These are phyloP conservation scores for Agonopterix subpropinquella DNA, from an alignment of 2,888 invertebrate genomes.

Conservation along the genomic window DNA sequence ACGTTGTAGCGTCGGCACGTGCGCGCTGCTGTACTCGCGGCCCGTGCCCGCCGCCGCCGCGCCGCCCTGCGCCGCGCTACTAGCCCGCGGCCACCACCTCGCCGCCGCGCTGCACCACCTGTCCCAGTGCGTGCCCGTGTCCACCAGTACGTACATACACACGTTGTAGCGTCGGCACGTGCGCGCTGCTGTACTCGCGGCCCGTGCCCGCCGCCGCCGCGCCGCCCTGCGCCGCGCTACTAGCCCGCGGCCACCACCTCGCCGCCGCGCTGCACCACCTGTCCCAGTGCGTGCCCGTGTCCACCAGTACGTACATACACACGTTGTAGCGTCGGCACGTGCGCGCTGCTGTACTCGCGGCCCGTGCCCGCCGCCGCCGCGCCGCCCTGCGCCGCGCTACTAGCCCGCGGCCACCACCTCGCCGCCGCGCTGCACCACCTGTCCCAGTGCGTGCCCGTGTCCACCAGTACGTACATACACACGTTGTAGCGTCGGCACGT, in stretches of 20 bases:
- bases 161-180: no score
- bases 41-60: slow-evolving; percentile 29
- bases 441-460: slow-evolving; percentile 62
- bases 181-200: slow-evolving; percentile 76
- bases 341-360: slow-evolving; percentile 76
- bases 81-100: slow-evolving; percentile 73
- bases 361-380: slow-evolving; percentile 26
- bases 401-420: slow-evolving; percentile 73
- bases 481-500: no score
- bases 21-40: slow-evolving; percentile 83
- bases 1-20: slow-evolving; percentile 80
- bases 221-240: slow-evolving; percentile 57
- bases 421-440: slow-evolving; percentile 80
- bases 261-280: slow-evolving; percentile 80
- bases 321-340: no score
- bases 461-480: slow-evolving; percentile 39
- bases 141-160: slow-evolving; percentile 34
- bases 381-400: slow-evolving; percentile 57
- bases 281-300: slow-evolving; percentile 62
- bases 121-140: slow-evolving; percentile 62
- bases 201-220: slow-evolving; percentile 26
- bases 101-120: slow-evolving; percentile 80
- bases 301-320: slow-evolving; percentile 39
- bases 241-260: slow-evolving; percentile 73
- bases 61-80: slow-evolving; percentile 57